These are phyloP conservation scores for Nyctibius bracteatus DNA, from an alignment of 2,113 vertebrate species.

Conservation along the genomic window DNA sequence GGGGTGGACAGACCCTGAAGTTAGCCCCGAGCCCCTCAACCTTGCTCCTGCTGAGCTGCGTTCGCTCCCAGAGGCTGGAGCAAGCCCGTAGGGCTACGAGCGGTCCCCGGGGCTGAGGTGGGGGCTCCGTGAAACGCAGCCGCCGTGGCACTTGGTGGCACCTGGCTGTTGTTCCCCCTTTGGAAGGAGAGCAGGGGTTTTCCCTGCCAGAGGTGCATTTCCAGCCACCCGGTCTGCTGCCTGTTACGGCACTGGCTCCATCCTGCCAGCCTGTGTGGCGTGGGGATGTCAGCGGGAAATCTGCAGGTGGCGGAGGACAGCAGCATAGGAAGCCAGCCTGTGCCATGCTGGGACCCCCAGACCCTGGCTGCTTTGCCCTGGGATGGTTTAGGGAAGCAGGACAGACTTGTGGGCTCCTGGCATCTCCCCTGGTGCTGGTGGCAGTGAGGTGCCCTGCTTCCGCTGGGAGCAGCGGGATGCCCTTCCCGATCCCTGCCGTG, in stretches of 20 bases:
- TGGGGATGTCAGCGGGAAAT: background rate
- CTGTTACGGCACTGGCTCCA: background rate
- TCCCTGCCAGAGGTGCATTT: background rate
- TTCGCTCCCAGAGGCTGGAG: background rate
- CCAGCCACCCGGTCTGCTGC: background rate
- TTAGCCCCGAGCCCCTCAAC: background rate
- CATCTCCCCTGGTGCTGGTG: background rate
- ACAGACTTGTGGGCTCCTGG: background rate
- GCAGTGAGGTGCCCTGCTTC: background rate
- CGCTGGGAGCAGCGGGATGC: background rate
- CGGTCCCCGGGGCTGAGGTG: accelerated
- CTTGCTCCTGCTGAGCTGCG: background rate
- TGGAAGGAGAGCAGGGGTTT: background rate
- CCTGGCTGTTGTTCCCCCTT: background rate
- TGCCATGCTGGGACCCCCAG: accelerated
- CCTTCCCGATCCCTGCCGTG: background rate
- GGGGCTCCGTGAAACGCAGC: background rate
- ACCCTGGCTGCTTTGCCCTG: background rate
- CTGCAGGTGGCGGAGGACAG: background rate
- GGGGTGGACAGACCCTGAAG: background rate
- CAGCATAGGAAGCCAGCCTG: background rate
- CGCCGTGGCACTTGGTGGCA: accelerated
- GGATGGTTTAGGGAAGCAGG: background rate
- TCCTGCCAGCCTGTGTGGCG: background rate
- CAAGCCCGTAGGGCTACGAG: accelerated